Evolutionary conservation across 1,140 invertebrate genomes (phyloP).

Genomic region (Listronotus bonariensis): DNA sequence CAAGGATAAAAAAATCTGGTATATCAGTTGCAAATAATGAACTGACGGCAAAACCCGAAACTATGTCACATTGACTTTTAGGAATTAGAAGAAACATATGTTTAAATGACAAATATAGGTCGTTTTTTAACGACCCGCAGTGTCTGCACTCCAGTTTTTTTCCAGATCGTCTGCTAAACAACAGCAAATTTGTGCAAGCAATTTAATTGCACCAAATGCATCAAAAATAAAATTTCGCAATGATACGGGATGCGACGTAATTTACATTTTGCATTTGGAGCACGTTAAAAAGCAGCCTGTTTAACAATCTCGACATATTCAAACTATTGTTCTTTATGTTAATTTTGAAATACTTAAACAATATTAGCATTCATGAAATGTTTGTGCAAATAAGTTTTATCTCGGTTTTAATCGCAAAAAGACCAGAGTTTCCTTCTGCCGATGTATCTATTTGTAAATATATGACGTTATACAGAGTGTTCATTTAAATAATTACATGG

Average conservation of each 20-base stretch:
- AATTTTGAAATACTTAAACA: conserved; percentile 16
- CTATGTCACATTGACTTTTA: too few relatives aligned
- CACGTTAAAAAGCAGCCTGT: conserved; percentile 14
- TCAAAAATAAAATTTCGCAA: too few relatives aligned
- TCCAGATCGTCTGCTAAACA: too few relatives aligned
- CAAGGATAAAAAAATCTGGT: too few relatives aligned
- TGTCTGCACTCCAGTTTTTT: too few relatives aligned
- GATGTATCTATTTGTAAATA: conserved; percentile 4
- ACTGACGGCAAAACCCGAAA: too few relatives aligned
- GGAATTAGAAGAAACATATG: too few relatives aligned
- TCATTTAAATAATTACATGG: conserved; percentile 3
- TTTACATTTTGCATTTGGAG: conserved; percentile 16
- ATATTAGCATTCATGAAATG: conserved; percentile 12
- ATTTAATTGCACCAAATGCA: too few relatives aligned
- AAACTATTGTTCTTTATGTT: conserved; percentile 22
- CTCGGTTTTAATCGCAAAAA: conserved; percentile 9
- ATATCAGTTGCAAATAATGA: too few relatives aligned
- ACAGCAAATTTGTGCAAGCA: too few relatives aligned
- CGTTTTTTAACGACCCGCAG: too few relatives aligned
- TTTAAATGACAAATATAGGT: too few relatives aligned
- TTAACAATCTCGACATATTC: conserved; percentile 19
- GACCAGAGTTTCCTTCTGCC: conserved; percentile 9
- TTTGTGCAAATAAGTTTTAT: conserved; percentile 16
- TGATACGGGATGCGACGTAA: conserved; percentile 1
- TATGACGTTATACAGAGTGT: conserved; percentile 1